A percentile compares a stretch with the other conserved stretches of the same genome.
Conservation (phyloP, 2,888 invertebrate genomes). For the Chrysolina oricalcia region DNA sequence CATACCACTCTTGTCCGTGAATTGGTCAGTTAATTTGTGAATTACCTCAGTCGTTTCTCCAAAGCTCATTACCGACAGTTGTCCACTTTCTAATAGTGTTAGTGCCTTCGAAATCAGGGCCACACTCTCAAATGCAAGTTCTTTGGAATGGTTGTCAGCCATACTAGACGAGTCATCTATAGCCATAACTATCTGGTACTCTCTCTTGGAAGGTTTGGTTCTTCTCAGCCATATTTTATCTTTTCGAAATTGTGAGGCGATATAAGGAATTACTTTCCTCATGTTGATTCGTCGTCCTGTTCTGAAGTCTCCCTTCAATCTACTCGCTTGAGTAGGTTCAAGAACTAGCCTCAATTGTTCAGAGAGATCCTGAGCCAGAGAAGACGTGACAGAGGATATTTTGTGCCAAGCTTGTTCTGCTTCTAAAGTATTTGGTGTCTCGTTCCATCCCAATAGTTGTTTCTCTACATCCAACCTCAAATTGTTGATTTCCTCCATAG, state of each 20-base stretch:
- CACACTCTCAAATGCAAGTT: conserved; percentile 95
- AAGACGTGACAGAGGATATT: conserved; percentile 76
- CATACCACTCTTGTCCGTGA: conserved; percentile 90
- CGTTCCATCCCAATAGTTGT: conserved; percentile 73
- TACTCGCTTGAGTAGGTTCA: conserved; percentile 95
- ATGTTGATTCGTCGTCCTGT: conserved; percentile 98
- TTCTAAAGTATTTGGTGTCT: conserved; percentile 72
- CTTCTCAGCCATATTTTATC: conserved; percentile 99
- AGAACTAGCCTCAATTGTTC: conserved; percentile 95
- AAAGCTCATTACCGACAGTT: conserved; percentile 92
- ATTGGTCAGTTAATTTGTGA: conserved; percentile 90
- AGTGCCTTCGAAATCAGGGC: conserved; percentile 93
- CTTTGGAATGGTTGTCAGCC: conserved; percentile 92
- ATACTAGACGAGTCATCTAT: conserved; percentile 96
- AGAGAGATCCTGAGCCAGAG: conserved; percentile 88
- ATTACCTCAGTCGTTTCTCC: conserved; percentile 90
- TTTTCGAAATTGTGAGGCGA: conserved; percentile 98
- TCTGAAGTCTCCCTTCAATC: conserved; percentile 95
- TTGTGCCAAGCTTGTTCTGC: conserved; percentile 77
- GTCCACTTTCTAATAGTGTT: conserved; percentile 94
- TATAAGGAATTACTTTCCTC: conserved; percentile 98
- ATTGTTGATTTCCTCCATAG: conserved; percentile 70
- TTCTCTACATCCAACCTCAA: conserved; percentile 72
- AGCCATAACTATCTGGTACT: conserved; percentile 96
- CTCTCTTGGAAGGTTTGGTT: conserved; percentile 94